phyloP scores from a whole-genome alignment of 2,113 vertebrate genomes.

The Pomatorhinus ruficollis region DNA sequence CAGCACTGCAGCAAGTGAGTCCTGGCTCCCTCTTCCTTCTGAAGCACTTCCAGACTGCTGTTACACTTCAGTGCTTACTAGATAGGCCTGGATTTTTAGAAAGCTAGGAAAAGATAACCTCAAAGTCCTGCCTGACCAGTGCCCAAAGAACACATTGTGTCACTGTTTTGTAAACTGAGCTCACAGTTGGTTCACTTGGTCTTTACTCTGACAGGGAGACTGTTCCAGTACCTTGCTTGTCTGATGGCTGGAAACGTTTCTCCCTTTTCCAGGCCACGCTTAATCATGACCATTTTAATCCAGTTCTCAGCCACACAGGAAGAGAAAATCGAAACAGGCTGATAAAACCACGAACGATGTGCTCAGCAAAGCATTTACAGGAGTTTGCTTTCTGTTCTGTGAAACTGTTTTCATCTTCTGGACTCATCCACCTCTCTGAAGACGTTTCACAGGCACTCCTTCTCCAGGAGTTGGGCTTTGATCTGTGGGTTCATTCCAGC shows the following conservation, averaged over 20 bases:
- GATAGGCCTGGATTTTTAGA: neutral
- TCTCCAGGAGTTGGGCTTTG: neutral
- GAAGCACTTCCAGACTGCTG: neutral
- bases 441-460: neutral
- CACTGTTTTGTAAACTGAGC: neutral
- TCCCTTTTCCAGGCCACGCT: neutral
- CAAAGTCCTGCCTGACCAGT: neutral
- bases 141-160: neutral
- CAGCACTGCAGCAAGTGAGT: constrained; percentile 90
- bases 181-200: neutral
- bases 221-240: neutral
- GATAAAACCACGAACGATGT: neutral
- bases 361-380: neutral
- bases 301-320: neutral
- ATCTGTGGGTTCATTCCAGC: neutral
- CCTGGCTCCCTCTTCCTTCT: neutral
- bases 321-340: neutral
- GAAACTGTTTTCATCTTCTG: neutral
- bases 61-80: neutral
- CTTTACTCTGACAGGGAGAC: rapidly evolving
- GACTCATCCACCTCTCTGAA: neutral
- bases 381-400: neutral
- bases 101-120: neutral
- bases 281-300: neutral
- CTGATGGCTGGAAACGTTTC: neutral